Conservation (phyloP, 2,797 vertebrate genomes). For the Rhynchonycteris naso region DNA sequence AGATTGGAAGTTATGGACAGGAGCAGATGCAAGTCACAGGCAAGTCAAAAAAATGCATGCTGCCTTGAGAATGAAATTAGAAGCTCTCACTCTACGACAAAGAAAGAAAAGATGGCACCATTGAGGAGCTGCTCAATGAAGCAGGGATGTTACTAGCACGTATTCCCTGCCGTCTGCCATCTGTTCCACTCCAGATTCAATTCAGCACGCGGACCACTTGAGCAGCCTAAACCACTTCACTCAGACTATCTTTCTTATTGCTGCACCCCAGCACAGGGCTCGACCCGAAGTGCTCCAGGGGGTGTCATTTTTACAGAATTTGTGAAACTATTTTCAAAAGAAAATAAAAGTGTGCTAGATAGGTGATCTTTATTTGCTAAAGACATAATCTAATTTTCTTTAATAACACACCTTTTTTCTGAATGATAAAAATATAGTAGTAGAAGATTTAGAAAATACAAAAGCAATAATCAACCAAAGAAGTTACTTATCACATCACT, state of each 20-base stretch:
- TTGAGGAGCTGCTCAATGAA: not conserved
- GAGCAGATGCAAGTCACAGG: not conserved
- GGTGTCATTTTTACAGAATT: not conserved
- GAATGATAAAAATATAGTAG: not conserved
- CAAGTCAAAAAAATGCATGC: not conserved
- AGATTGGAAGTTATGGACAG: not conserved
- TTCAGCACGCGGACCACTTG: fast-evolving
- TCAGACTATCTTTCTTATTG: fast-evolving
- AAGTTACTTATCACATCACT: not conserved
- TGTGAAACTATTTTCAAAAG: not conserved
- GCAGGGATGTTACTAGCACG: not conserved
- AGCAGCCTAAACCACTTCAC: not conserved
- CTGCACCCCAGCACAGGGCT: not conserved
- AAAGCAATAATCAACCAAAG: not conserved
- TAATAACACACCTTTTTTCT: not conserved
- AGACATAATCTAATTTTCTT: not conserved
- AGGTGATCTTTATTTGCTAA: not conserved
- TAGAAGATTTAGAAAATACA: not conserved
- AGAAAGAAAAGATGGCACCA: not conserved
- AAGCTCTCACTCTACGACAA: not conserved
- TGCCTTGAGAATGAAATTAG: not conserved
- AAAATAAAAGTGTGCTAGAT: not conserved
- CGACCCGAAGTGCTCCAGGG: not conserved
- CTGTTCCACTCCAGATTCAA: not conserved
- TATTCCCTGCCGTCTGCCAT: not conserved